A percentile compares a stretch with the other conserved stretches of the same genome.
Evolutionary conservation across 2,113 vertebrate genomes (phyloP).

Genomic region (Hippocampus zosterae): DNA sequence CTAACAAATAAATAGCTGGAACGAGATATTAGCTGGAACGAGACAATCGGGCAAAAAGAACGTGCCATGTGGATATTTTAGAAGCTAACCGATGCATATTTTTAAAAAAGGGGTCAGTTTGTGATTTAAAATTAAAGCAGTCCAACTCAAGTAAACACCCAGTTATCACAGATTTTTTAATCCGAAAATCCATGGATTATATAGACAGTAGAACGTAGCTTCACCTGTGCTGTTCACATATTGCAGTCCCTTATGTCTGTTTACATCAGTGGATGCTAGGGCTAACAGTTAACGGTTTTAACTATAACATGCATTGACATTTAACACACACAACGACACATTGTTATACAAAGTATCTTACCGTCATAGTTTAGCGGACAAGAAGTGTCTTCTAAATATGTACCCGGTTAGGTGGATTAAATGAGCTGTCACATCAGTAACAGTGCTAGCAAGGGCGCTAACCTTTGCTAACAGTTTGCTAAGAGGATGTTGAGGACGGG

Average conservation of each 20-base stretch:
- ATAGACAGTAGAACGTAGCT: background rate
- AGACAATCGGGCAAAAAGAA: background rate
- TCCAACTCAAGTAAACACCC: background rate
- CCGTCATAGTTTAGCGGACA: conserved; percentile 25
- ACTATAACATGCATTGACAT: background rate
- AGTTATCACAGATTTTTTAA: background rate
- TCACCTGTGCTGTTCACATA: background rate
- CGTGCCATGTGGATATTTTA: background rate
- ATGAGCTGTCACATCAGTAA: conserved; percentile 33
- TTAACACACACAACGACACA: background rate
- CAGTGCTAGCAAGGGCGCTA: conserved; percentile 14
- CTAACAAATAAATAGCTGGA: background rate
- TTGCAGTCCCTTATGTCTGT: background rate
- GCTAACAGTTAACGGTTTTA: conserved; percentile 19
- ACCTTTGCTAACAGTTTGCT: conserved; percentile 40
- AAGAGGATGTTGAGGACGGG: conserved; percentile 39
- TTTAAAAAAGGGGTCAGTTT: background rate
- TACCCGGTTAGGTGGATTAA: conserved; percentile 5
- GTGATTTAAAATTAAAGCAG: background rate
- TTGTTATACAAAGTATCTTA: conserved; percentile 25
- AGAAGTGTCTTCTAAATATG: conserved; percentile 43
- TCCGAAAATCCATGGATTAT: background rate
- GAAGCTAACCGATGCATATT: background rate
- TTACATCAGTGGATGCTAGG: background rate
- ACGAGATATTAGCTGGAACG: background rate